A percentile compares a stretch with the other conserved stretches of the same genome.
phyloP scores from a whole-genome alignment of 2,113 vertebrate species.

The Ahaetulla prasina region DNA sequence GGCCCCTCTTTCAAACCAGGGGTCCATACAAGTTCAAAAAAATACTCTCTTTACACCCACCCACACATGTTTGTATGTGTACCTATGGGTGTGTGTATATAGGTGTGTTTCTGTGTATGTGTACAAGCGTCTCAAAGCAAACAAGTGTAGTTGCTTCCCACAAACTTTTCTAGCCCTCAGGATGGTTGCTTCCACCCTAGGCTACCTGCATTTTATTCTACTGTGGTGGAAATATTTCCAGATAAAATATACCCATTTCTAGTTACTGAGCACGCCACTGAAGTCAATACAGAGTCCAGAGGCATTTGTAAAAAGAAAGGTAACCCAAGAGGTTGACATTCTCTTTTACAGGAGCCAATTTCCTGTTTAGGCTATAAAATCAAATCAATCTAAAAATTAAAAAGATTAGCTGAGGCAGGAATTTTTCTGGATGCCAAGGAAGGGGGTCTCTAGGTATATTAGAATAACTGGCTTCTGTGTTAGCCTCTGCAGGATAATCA shows the following conservation, averaged over 20 bases:
- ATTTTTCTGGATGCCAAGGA: not conserved
- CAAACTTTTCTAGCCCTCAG: not conserved
- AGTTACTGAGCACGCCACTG: not conserved
- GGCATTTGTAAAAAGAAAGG: not conserved
- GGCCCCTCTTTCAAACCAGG: no score
- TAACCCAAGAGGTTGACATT: not conserved
- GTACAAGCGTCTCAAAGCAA: not conserved
- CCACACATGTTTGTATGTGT: not conserved
- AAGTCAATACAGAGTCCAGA: not conserved
- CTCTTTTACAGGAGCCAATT: not conserved
- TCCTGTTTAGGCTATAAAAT: not conserved
- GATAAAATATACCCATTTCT: not conserved
- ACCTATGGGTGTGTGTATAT: no score
- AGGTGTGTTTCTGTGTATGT: not conserved
- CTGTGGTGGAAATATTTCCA: not conserved
- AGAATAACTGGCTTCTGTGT: not conserved
- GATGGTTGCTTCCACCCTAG: not conserved
- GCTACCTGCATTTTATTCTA: not conserved
- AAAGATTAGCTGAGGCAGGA: not conserved
- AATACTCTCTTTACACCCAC: not conserved
- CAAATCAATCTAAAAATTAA: not conserved
- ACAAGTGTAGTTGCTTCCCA: not conserved
- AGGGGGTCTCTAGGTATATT: not conserved
- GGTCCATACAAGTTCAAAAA: no score
- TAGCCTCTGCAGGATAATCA: not conserved